A percentile compares a stretch with the other conserved stretches of the same genome.
These are phyloP conservation scores for Orchesella cincta DNA, from an alignment of 1,140 invertebrate species.

Conservation along the genomic window DNA sequence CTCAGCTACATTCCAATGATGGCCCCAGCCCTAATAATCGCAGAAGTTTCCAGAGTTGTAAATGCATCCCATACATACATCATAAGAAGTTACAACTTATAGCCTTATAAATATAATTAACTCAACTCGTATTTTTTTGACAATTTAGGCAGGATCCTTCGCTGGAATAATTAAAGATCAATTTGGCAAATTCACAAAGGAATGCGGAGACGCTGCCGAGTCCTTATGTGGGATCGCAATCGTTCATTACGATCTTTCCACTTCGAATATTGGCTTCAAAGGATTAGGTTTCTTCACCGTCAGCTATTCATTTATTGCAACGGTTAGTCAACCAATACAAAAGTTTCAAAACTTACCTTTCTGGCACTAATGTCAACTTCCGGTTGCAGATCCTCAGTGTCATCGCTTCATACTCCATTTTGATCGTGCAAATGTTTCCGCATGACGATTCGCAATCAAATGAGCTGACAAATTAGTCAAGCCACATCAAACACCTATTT, in stretches of 20 bases:
- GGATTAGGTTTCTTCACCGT: conserved; percentile 18
- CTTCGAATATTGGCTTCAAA: conserved; percentile 10
- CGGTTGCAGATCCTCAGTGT: conserved; percentile 4
- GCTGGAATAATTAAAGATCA: too few species aligned
- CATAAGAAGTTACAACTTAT: too few species aligned
- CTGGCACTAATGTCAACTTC: background rate
- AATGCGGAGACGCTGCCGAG: conserved; percentile 17
- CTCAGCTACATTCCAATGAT: conserved; percentile 28
- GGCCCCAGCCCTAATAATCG: background rate
- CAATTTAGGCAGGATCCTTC: too few species aligned
- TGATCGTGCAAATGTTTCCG: background rate
- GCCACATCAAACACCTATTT: too few species aligned
- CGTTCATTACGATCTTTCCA: conserved; percentile 1
- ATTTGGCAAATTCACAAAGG: conserved; percentile 15
- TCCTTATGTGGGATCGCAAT: conserved; percentile 14
- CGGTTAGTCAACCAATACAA: background rate
- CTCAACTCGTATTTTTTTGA: too few species aligned
- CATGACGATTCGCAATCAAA: too few species aligned
- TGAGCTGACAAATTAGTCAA: too few species aligned
- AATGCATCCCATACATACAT: background rate
- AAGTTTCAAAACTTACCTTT: too few species aligned
- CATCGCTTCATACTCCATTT: background rate
- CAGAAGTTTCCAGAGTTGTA: conserved; percentile 3
- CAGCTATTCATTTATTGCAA: conserved; percentile 3
- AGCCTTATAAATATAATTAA: too few species aligned